Evolutionary conservation across 1,140 invertebrate genomes (phyloP).

Genomic region (Bombyx mori): ASM3026992v2 NC_085110.1:7893501-7894000

Average conservation of each 20-base stretch:
- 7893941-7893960: too few relatives aligned
- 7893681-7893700: not conserved
- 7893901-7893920: not conserved
- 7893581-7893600: too few relatives aligned
- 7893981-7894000: too few relatives aligned
- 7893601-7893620: too few relatives aligned
- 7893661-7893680: not conserved
- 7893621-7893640: too few relatives aligned
- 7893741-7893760: not conserved
- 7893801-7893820: not conserved
- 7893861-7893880: conserved; percentile 42
- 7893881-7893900: conserved; percentile 42
- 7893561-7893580: too few relatives aligned
- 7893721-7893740: not conserved
- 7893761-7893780: too few relatives aligned
- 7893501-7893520: too few relatives aligned
- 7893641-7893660: not conserved
- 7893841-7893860: conserved; percentile 58
- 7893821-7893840: conserved; percentile 31
- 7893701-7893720: not conserved
- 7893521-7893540: too few relatives aligned
- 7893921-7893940: not conserved
- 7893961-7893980: too few relatives aligned
- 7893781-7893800: too few relatives aligned
- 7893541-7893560: too few relatives aligned